Evolutionary conservation across 2,797 vertebrate species (phyloP).

Genomic region (Trichosurus vulpecula): DNA sequence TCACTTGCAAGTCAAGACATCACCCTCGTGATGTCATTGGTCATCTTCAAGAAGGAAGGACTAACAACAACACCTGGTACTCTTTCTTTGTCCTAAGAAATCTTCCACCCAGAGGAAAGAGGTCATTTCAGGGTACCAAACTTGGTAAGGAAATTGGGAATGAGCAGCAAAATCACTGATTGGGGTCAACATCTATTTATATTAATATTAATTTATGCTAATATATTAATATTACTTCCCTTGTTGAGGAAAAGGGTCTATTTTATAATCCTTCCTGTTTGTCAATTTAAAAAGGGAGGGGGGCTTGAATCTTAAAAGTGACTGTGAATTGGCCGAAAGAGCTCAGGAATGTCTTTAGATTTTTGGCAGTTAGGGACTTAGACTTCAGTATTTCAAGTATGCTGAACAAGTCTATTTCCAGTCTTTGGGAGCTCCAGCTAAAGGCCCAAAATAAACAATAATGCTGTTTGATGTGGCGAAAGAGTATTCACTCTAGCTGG

Average conservation of each 20-base stretch:
- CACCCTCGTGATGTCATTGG: too few species aligned
- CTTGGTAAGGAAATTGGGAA: background rate
- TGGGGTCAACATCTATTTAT: background rate
- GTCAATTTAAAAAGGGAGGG: background rate
- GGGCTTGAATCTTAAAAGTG: background rate
- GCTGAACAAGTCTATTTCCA: background rate
- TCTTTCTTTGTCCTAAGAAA: constrained; percentile 42
- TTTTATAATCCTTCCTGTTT: background rate
- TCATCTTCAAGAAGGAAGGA: too few species aligned
- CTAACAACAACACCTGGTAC: background rate
- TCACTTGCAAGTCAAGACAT: background rate
- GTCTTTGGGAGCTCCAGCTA: background rate
- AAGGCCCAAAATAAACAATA: background rate
- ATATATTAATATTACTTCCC: too few species aligned
- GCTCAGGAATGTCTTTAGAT: background rate
- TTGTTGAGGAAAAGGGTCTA: background rate
- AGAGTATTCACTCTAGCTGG: background rate
- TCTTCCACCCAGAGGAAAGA: background rate
- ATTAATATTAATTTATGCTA: too few species aligned
- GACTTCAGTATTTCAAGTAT: background rate
- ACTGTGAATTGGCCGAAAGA: background rate
- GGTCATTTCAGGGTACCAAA: background rate
- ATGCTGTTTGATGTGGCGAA: background rate
- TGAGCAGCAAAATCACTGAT: constrained; percentile 14
- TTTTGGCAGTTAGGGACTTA: background rate